Conservation (phyloP, 2,888 invertebrate genomes). For the Eupithecia tripunctaria region DNA sequence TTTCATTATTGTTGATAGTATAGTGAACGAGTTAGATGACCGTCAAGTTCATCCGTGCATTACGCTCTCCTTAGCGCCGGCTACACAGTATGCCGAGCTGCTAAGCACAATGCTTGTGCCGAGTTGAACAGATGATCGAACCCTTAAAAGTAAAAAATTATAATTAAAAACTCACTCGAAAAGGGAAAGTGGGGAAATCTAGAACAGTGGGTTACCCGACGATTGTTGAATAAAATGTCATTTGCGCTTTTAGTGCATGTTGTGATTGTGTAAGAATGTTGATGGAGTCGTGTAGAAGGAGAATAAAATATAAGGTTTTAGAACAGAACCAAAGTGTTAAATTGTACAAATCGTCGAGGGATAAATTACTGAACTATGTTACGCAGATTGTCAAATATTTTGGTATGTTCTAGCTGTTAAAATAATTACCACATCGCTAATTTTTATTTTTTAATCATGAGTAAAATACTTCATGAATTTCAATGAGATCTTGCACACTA, state of each 20-base stretch:
- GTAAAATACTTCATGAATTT: not conserved
- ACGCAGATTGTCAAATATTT: conserved; percentile 62
- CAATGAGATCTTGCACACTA: not conserved
- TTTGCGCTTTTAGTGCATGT: conserved; percentile 9
- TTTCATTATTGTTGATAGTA: not conserved
- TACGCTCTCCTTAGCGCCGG: conserved; percentile 47
- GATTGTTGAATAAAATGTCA: not conserved
- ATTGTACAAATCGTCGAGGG: conserved; percentile 49
- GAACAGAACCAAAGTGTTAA: conserved; percentile 47
- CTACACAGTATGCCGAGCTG: conserved; percentile 50
- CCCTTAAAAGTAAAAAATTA: conserved; percentile 9
- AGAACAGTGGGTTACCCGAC: not conserved
- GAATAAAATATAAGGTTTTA: conserved; percentile 50
- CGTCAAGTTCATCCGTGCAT: conserved; percentile 51
- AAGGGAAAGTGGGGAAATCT: conserved; percentile 21
- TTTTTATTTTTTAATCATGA: not conserved
- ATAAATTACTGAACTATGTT: conserved; percentile 53
- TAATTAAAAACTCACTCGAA: conserved; percentile 13
- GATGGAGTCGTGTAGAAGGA: conserved; percentile 58
- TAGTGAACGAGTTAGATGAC: conserved; percentile 37
- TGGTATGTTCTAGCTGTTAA: conserved; percentile 60
- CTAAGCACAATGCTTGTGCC: conserved; percentile 48
- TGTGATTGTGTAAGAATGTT: conserved; percentile 54
- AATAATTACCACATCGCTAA: not conserved
- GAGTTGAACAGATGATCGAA: conserved; percentile 19